These are phyloP conservation scores for Stenoptilia bipunctidactyla DNA, from an alignment of 2,888 invertebrate genomes.

Conservation along the genomic window DNA sequence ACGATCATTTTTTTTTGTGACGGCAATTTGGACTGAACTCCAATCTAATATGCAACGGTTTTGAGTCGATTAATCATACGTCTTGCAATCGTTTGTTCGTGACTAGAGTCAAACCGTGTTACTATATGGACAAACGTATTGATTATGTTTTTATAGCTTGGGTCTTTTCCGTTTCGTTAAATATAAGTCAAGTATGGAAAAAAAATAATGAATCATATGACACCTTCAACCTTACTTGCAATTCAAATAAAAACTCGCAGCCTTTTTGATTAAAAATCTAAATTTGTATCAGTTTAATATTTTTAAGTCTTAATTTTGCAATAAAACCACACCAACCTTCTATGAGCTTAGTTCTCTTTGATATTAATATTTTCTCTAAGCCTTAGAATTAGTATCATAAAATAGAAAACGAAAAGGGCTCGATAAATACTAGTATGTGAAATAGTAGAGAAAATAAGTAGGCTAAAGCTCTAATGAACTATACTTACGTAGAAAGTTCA, in stretches of 20 bases:
- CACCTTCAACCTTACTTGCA: background rate
- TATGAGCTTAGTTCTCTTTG: too few species aligned
- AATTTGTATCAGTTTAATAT: too few species aligned
- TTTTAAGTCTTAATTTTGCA: too few species aligned
- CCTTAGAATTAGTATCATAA: slow-evolving; percentile 8
- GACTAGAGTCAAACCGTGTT: slow-evolving; percentile 25
- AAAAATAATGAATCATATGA: background rate
- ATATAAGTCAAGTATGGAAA: background rate
- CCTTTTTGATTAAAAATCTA: too few species aligned
- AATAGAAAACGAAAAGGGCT: slow-evolving; percentile 13
- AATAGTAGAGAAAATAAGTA: slow-evolving; percentile 14
- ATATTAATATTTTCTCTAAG: too few species aligned
- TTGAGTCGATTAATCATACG: slow-evolving; percentile 32
- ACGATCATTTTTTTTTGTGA: slow-evolving; percentile 17
- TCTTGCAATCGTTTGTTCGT: slow-evolving; percentile 24
- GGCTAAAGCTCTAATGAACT: slow-evolving; percentile 14
- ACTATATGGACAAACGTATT: slow-evolving; percentile 20
- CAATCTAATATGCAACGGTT: slow-evolving; percentile 34
- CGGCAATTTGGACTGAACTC: slow-evolving; percentile 21
- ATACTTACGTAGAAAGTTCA: slow-evolving; percentile 13
- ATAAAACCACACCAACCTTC: too few species aligned
- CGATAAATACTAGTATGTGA: slow-evolving; percentile 12
- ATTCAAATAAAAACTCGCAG: background rate
- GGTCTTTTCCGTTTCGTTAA: background rate
- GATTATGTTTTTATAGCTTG: background rate